These are phyloP conservation scores for Eriosoma lanigerum DNA, from an alignment of 1,140 invertebrate genomes.

Conservation along the genomic window DNA sequence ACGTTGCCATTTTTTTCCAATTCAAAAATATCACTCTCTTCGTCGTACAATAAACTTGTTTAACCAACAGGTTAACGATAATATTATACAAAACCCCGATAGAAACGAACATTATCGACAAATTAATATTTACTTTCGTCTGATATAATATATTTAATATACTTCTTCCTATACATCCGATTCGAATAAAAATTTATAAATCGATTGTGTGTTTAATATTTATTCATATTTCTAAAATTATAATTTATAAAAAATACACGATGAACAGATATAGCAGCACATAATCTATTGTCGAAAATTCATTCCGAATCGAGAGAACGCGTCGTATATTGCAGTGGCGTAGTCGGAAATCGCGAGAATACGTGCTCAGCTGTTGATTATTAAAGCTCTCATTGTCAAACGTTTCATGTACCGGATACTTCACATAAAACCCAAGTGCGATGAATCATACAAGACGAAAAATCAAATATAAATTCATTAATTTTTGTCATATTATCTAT, in stretches of 20 bases:
- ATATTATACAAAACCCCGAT: not conserved
- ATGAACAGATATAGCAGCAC: not conserved
- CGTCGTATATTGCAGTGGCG: not conserved
- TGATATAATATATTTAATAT: not conserved
- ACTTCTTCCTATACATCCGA: not conserved
- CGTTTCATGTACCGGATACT: constrained; percentile 24
- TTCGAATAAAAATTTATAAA: not conserved
- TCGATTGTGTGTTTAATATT: too few species aligned
- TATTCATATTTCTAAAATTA: not conserved
- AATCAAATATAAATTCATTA: not conserved
- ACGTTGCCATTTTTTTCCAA: constrained; percentile 44
- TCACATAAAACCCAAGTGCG: not conserved
- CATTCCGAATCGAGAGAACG: not conserved
- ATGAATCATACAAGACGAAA: constrained; percentile 24
- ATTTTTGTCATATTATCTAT: not conserved
- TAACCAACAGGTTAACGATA: not conserved
- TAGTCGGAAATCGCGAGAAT: constrained; percentile 27
- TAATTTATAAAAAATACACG: not conserved
- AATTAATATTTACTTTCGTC: not conserved
- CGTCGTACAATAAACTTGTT: not conserved
- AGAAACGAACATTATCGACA: not conserved
- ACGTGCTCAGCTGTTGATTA: constrained; percentile 37
- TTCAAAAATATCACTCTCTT: not conserved
- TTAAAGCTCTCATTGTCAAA: constrained; percentile 41
- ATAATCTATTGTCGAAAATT: not conserved